These are phyloP conservation scores for Apodemia duryi DNA, from an alignment of 2,888 invertebrate species.

Conservation along the genomic window DNA sequence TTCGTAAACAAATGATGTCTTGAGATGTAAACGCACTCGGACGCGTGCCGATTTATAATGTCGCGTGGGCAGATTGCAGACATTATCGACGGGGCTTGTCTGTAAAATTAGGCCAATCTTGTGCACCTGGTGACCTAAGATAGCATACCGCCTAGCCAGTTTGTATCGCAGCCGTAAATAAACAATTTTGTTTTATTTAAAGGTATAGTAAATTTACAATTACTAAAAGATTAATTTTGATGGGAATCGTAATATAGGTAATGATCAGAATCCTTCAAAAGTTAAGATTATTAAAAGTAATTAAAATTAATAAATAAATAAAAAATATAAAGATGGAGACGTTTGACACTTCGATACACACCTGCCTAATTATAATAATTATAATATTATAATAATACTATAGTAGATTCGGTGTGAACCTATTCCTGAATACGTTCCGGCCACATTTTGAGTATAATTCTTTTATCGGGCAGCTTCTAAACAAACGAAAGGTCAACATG, in stretches of 20 bases:
- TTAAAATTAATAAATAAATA: no score
- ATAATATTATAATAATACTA: no score
- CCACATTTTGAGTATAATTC: no score
- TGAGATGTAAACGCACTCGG: conserved; percentile 25
- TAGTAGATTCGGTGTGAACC: no score
- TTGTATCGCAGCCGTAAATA: conserved; percentile 20
- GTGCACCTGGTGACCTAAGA: conserved; percentile 28
- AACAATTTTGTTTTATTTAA: neutral
- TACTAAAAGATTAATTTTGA: neutral
- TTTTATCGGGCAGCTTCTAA: no score
- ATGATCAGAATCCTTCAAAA: neutral
- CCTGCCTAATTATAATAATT: no score
- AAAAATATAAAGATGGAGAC: no score
- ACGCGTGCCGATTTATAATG: conserved; percentile 34
- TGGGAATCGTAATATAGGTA: neutral
- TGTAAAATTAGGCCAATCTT: conserved; percentile 36
- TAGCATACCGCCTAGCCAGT: conserved; percentile 24
- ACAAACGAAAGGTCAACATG: no score
- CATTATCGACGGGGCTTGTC: conserved; percentile 44
- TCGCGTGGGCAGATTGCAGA: conserved; percentile 45
- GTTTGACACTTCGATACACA: no score
- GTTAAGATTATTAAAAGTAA: no score
- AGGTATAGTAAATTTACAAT: neutral
- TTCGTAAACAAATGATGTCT: conserved; percentile 18
- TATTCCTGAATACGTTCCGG: no score